A percentile compares a stretch with the other conserved stretches of the same genome.
Conservation (phyloP, 2,113 vertebrate genomes). For the Chascanopsetta lugubris region DNA sequence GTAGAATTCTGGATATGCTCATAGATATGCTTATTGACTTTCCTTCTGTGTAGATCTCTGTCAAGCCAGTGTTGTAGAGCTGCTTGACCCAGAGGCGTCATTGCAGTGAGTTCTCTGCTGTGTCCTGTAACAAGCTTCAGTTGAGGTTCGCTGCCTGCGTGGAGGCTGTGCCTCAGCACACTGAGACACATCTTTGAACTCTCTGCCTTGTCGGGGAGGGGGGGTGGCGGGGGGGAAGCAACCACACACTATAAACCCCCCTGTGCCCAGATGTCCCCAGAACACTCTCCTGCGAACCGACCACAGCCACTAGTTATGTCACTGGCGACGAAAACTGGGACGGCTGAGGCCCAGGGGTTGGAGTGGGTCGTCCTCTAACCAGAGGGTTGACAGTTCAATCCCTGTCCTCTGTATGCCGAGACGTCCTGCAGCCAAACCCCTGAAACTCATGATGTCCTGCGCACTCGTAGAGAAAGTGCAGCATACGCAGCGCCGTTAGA, state of each 20-base stretch:
- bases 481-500: too few relatives aligned
- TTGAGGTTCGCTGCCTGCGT: not conserved
- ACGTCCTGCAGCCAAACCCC: too few relatives aligned
- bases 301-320: not conserved
- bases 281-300: not conserved
- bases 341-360: not conserved
- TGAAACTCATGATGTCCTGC: too few relatives aligned
- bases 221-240: too few relatives aligned
- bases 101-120: not conserved
- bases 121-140: not conserved
- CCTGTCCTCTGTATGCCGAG: too few relatives aligned
- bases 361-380: not conserved
- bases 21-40: not conserved
- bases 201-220: not conserved
- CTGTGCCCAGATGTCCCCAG: not conserved
- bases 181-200: slow-evolving; percentile 1
- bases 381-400: not conserved
- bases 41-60: not conserved
- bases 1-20: not conserved
- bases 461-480: too few relatives aligned
- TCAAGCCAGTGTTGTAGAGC: not conserved
- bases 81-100: not conserved
- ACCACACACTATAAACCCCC: not conserved
- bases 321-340: too few relatives aligned
- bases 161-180: not conserved